Evolutionary conservation across 2,797 vertebrate genomes (phyloP), one percentile per base, ranked within the genome.

Genomic region (Rhynchotus rufescens): DNA sequence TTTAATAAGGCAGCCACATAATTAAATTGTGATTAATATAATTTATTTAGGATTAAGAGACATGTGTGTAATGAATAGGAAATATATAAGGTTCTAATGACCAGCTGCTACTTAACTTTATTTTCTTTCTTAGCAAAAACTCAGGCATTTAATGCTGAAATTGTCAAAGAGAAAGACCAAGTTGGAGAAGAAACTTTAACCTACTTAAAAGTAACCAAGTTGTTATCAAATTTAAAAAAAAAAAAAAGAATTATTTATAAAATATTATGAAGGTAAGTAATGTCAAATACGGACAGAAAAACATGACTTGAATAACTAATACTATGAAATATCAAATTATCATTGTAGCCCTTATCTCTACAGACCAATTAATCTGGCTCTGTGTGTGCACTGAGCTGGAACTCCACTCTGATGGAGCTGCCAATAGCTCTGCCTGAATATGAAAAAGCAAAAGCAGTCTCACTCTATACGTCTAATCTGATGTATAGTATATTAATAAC

Each of bases 11-110:
- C 57, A 94, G 23, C 4, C 4, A 0, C 32, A 30, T 77, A 94
- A 94, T 92, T 84, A 93, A 86, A 79, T 65, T 81, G 40, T 51
- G 36, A 88, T 92, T 92, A 89, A 83, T 89, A 73, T 75, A 66
- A 92, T 92, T 93, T 94, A 83, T 92, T 89, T 89, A 64, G 74
- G 32, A 93, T 94, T 88, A 92, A 73, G 56, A 86, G 57, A 26
- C 52, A 62, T 19, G 2, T 85, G 67, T 79, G 52, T 78, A 49
- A 23, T 73, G 80, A 89, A 84, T 77, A 77, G 67, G 69, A 90
- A 93, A 81, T 71, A 57, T 32, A 64, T 54, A 77, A 86, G 14
- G 32, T 83, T 85, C 73, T 86, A 90, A 93, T 28, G 60, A 89
- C 59, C 62, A 87, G 36, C 64, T 89, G 86, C 56, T 89, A 34